Evolutionary conservation across 2,888 invertebrate genomes (phyloP).

Genomic region (Unio delphinus): DNA sequence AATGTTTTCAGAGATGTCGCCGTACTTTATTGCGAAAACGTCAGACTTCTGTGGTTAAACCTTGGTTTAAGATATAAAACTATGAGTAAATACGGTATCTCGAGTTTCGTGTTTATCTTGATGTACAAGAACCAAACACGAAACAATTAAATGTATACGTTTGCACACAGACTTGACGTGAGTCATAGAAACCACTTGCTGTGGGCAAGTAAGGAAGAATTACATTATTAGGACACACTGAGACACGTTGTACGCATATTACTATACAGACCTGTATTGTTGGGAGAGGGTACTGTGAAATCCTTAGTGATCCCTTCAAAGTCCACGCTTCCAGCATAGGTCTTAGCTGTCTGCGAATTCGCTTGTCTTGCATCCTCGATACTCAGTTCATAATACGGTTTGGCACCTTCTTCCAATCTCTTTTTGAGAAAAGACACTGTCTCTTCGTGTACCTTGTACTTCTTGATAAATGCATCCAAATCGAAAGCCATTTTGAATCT

Average conservation of each 20-base stretch:
- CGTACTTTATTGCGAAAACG: too few species aligned
- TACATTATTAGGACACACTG: neutral
- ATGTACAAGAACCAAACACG: too few species aligned
- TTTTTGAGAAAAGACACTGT: conserved; percentile 30
- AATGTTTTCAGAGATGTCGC: too few species aligned
- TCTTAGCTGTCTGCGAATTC: conserved; percentile 15
- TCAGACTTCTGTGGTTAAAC: too few species aligned
- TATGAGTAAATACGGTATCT: too few species aligned
- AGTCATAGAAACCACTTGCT: too few species aligned
- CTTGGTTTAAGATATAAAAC: too few species aligned
- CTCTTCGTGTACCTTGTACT: conserved; percentile 39
- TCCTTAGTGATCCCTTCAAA: conserved; percentile 31
- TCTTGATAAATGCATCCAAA: conserved; percentile 17
- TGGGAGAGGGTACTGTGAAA: conserved; percentile 21
- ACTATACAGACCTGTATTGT: conserved; percentile 14
- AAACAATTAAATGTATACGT: too few species aligned
- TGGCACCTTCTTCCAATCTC: conserved; percentile 14
- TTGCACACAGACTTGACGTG: too few species aligned
- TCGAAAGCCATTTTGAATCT: conserved; percentile 2
- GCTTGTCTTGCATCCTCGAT: conserved; percentile 26
- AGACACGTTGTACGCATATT: neutral
- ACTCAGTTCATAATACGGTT: conserved; percentile 16
- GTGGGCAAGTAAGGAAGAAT: too few species aligned
- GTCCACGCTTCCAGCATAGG: conserved; percentile 28
- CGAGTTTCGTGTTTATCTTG: too few species aligned